Base-by-base conservation (phyloP, 2,888 invertebrate species). In the Drosophila suboccidentalis region DNA sequence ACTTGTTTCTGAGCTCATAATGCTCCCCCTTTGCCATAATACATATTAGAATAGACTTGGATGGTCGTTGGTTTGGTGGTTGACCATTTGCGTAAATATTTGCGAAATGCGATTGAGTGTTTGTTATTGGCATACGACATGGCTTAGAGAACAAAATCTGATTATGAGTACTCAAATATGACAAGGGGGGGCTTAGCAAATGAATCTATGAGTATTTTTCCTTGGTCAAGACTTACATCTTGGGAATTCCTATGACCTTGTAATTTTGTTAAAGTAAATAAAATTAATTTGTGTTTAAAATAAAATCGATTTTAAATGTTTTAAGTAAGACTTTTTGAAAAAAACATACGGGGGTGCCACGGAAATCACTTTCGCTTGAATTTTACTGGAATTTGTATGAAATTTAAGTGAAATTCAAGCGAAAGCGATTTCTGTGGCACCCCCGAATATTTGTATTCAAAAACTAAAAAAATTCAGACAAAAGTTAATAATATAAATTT, bases 1-100 rank as follows among this genome's bases (percentile, higher is more conserved):
- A 90, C 91, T 90, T 91, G 90, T 90, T 84, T 82, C 74, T 72
- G 47, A 46, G 46, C 55, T 57, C 78, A 47, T 67, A 67, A 78
- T 71, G 51, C 71, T 39, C 61, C 61, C 39, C 29, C 26, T 38
- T 22, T 29, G 43, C 71, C 41, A 36, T 36, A 32, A 47, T 55
- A 54, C 68, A 55, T 59, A 70, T 80, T 75, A 71, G 62, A 69
- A 76, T 73, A 70, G 13, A 44, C 15, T 34, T 26, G 39, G 39
- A 41, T 29, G 15, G 39, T 54, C 38, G 26, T n/a, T 54, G 59
- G 68, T 39, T 60, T 17, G 15, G 22, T 54, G 58, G 70, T 51
- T 60, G 75, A 60, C 68, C 77, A 71, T 68, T 82, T 83, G 54
- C 36, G 59, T 57, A 83, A 83, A 79, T 82, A 72, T 72, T 75